Evolutionary conservation across 2,888 invertebrate genomes (phyloP).

Genomic region (Octodonta nipae): DNA sequence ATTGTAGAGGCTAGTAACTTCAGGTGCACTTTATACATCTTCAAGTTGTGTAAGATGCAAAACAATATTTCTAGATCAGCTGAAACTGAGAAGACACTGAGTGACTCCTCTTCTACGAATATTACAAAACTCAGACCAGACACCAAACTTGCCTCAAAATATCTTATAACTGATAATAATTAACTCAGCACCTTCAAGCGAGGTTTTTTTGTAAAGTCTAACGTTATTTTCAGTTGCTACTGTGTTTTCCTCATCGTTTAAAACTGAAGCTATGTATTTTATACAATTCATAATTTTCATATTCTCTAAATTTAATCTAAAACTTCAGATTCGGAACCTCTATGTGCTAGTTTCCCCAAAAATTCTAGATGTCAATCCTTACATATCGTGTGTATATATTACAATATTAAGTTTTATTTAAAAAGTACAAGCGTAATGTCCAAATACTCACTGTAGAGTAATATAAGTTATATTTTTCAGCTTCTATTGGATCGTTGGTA

Average conservation of each 20-base stretch:
- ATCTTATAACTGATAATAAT: slow-evolving; percentile 73
- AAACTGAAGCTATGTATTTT: slow-evolving; percentile 61
- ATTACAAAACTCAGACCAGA: slow-evolving; percentile 59
- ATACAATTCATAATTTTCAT: slow-evolving; percentile 71
- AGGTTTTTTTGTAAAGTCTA: slow-evolving; percentile 81
- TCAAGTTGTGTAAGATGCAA: slow-evolving; percentile 58
- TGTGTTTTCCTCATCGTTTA: slow-evolving; percentile 59
- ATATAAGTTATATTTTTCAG: no score
- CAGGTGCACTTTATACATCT: slow-evolving; percentile 50
- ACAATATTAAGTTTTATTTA: no score
- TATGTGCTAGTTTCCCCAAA: no score
- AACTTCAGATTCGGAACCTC: no score
- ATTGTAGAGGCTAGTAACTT: slow-evolving; percentile 53
- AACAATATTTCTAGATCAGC: slow-evolving; percentile 65
- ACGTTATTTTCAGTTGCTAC: slow-evolving; percentile 64
- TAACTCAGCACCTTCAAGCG: slow-evolving; percentile 69
- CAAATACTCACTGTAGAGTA: no score
- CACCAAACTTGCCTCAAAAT: slow-evolving; percentile 67
- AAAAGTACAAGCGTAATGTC: no score
- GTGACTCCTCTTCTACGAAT: slow-evolving; percentile 67
- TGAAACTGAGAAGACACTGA: slow-evolving; percentile 67
- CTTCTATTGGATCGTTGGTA: no score
- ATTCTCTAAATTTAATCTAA: no score
- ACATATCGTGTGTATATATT: no score
- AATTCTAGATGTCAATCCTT: no score